A percentile compares a stretch with the other conserved stretches of the same genome.
Conservation (phyloP, 1,140 invertebrate genomes). For the Vanessa atalanta region DNA sequence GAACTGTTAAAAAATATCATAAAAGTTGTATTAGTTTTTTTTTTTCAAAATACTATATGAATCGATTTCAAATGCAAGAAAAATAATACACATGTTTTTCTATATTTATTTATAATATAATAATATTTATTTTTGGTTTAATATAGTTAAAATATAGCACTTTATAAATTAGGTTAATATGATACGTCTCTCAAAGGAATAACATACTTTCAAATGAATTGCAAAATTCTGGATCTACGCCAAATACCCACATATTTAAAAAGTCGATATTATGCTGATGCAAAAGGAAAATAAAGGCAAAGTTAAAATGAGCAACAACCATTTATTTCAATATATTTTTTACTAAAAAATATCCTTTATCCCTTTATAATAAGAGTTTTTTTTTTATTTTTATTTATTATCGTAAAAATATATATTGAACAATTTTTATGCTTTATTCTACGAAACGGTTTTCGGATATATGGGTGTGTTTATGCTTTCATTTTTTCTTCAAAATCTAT, state of each 20-base stretch:
- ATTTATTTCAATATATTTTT: too few relatives aligned
- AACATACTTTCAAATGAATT: conserved; percentile 2
- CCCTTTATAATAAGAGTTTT: too few relatives aligned
- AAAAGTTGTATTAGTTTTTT: neutral
- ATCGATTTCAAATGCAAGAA: neutral
- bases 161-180: conserved; percentile 13
- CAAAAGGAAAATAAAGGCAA: neutral
- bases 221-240: conserved; percentile 11
- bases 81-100: neutral
- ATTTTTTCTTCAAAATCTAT: neutral
- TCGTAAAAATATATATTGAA: neutral
- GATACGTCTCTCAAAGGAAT: neutral
- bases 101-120: neutral
- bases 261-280: neutral
- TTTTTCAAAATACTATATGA: neutral
- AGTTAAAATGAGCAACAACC: neutral
- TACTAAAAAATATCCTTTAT: too few relatives aligned
- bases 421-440: neutral
- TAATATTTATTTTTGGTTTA: too few relatives aligned
- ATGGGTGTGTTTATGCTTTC: conserved; percentile 2
- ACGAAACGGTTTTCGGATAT: neutral
- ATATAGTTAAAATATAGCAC: too few relatives aligned
- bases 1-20: neutral
- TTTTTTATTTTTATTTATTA: too few relatives aligned
- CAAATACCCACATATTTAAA: conserved; percentile 12